Base-by-base conservation (phyloP, 2,888 invertebrate species). In the Chymomyza caudatula region DNA sequence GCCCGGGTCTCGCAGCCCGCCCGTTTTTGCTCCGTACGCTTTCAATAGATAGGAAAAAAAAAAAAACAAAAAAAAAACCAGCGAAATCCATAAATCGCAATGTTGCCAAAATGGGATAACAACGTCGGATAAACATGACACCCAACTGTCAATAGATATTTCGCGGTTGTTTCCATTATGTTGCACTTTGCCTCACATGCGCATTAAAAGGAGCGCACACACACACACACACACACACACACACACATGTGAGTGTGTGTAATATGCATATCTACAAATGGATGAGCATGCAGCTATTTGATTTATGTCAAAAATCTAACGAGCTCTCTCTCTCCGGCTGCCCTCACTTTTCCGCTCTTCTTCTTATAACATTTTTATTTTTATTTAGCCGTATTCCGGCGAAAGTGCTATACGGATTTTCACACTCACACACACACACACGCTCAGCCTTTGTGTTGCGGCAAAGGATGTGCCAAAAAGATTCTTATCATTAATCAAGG, bases 131-230 rank as follows among this genome's bases (percentile, higher is more conserved):
- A 90, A 90, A 90, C 90, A 90, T 90, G 90, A 90, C 90, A 90
- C 90, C 90, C 90, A 90, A 90, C 89, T 90, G 90, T 90, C 90
- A 90, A 90, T 89, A 88, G 88, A 88, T 87, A 87, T 87, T 90
- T 87, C 90, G 89, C 89, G 90, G 90, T 90, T 87, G 82, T 83
- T 88, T 88, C 83, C 79, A 87, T 88, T 86, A 86, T 87, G 77
- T 72, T 76, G 78, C 85, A 77, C 53, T 20, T 43, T 55, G 49
- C 52, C 42, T 58, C 25, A 25, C 87, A 87, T 83, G 67, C 69
- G 66, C 69, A 78, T 72, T 69, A 65, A 63, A 73, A 76, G 75
- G 65, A 20, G 65, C 44, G 23, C 15, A 51, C 37, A 43, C 57
- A 22, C 11, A 47, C 44, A 44, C 3, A 13, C 43, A 15, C 52